Conservation (phyloP, 2,888 invertebrate species). For the Bimastos eiseni region DNA sequence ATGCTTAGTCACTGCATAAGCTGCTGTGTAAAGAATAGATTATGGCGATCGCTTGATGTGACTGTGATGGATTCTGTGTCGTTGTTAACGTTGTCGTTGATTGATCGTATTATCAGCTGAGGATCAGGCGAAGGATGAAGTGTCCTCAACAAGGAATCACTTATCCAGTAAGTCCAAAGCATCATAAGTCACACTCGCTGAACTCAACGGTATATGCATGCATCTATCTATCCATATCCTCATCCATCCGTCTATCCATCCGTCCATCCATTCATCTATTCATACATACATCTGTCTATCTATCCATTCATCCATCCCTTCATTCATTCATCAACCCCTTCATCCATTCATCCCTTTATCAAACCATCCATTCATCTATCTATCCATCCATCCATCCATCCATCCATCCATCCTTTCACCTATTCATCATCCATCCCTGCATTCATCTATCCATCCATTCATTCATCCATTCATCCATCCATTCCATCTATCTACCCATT, state of each 20-base stretch:
- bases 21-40: background rate
- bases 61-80: background rate
- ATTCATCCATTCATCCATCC: background rate
- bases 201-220: background rate
- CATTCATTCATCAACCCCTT: background rate
- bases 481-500: background rate
- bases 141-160: background rate
- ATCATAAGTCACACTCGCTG: background rate
- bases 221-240: background rate
- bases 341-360: background rate
- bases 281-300: background rate
- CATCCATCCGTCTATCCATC: background rate
- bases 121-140: background rate
- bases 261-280: background rate
- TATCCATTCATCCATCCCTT: background rate
- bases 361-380: background rate
- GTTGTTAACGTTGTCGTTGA: background rate
- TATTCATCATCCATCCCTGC: background rate
- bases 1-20: too few species aligned
- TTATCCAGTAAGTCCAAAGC: background rate
- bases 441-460: background rate
- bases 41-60: background rate
- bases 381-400: background rate
- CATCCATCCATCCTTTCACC: too few species aligned
- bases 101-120: background rate